These are phyloP conservation scores for Plemyria rubiginata DNA, from an alignment of 2,888 invertebrate species.

Conservation along the genomic window DNA sequence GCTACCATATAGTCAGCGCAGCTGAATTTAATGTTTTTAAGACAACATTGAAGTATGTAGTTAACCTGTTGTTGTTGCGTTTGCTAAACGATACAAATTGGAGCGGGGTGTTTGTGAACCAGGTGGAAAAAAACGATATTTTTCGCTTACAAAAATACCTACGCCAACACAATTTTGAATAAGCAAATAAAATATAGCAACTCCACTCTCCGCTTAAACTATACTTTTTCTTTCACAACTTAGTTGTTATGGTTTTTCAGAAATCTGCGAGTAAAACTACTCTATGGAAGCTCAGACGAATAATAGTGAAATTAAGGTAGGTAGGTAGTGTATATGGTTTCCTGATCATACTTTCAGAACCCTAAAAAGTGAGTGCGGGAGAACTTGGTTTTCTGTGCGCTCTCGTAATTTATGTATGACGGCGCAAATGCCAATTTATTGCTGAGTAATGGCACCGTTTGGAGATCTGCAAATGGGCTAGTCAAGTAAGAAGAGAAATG, in stretches of 20 bases:
- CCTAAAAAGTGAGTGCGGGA: conserved; percentile 72
- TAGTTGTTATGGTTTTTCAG: not conserved
- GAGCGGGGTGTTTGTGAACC: too few relatives aligned
- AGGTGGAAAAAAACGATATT: too few relatives aligned
- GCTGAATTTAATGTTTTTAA: too few relatives aligned
- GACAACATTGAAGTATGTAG: too few relatives aligned
- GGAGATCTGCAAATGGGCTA: conserved; percentile 83
- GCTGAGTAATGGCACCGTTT: conserved; percentile 84
- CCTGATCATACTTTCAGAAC: conserved; percentile 12
- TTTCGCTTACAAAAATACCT: too few relatives aligned
- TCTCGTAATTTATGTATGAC: conserved; percentile 83
- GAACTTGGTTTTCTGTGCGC: conserved; percentile 77
- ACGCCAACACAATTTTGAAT: too few relatives aligned
- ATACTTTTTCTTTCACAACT: too few relatives aligned
- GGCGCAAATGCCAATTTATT: conserved; percentile 84
- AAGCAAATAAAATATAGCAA: too few relatives aligned
- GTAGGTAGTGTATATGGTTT: not conserved
- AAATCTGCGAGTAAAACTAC: not conserved
- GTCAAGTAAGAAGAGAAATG: conserved; percentile 82
- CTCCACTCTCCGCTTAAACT: too few relatives aligned
- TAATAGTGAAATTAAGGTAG: not conserved
- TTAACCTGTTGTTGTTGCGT: too few relatives aligned
- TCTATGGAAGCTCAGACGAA: not conserved
- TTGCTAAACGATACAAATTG: too few relatives aligned
- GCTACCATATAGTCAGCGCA: too few relatives aligned